Evolutionary conservation across 1,140 invertebrate species (phyloP).

Genomic region (Drosophila bocki): DNA sequence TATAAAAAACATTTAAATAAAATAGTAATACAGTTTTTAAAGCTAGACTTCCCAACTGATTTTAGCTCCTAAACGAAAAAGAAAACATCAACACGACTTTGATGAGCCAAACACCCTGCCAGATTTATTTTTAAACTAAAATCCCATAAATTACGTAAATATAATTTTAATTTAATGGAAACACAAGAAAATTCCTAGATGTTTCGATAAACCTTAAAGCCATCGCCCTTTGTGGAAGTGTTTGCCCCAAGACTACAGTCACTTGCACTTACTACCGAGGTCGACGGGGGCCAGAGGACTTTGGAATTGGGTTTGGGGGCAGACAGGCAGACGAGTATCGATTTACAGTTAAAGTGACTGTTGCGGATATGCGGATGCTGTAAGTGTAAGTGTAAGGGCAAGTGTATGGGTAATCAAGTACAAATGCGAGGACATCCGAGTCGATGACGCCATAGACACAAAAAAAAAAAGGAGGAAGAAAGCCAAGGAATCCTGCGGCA

Average conservation of each 20-base stretch:
- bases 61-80: not conserved
- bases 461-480: slow-evolving; percentile 28
- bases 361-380: slow-evolving; percentile 32
- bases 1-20: not conserved
- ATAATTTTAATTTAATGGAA: not conserved
- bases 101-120: too few relatives aligned
- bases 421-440: slow-evolving; percentile 41
- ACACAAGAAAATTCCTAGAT: not conserved
- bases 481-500: slow-evolving; percentile 32
- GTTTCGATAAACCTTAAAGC: not conserved
- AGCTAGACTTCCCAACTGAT: not conserved
- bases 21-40: not conserved
- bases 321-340: slow-evolving; percentile 55
- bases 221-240: not conserved
- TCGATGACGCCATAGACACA: slow-evolving; percentile 47
- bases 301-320: not conserved
- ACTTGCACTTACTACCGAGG: slow-evolving; percentile 21
- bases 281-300: slow-evolving; percentile 15
- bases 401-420: slow-evolving; percentile 60
- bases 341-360: slow-evolving; percentile 66
- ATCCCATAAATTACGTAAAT: not conserved
- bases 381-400: slow-evolving; percentile 20
- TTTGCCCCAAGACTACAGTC: slow-evolving; percentile 13
- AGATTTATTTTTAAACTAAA: not conserved
- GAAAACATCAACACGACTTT: not conserved